Conservation (phyloP, 2,888 invertebrate species). For the Helleia helle region DNA sequence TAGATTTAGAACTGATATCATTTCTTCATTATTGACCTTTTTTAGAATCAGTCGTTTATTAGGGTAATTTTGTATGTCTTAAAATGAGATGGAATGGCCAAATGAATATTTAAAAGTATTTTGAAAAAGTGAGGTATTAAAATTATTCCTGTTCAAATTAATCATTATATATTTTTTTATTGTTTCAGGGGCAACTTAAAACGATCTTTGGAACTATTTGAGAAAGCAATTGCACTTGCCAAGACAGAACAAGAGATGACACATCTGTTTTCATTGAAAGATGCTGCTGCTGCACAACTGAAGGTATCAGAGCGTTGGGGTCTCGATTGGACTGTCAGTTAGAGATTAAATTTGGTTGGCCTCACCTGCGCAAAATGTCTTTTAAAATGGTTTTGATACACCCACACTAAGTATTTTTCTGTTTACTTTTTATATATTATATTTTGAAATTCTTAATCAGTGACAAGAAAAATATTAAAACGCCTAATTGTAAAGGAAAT, state of each 20-base stretch:
- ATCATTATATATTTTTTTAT: conserved; percentile 29
- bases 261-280: conserved; percentile 90
- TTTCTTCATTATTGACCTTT: too few species aligned
- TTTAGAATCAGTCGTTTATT: too few species aligned
- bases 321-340: conserved; percentile 72
- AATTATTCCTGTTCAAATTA: background rate
- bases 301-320: conserved; percentile 86
- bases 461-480: background rate
- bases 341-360: conserved; percentile 31
- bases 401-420: conserved; percentile 15
- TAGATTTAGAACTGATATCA: too few species aligned
- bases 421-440: background rate
- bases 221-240: conserved; percentile 89
- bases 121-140: too few species aligned
- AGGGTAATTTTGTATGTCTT: too few species aligned
- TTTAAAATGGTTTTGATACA: conserved; percentile 25
- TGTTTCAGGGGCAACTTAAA: conserved; percentile 87
- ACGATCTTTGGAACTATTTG: conserved; percentile 88
- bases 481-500: too few species aligned
- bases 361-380: conserved; percentile 34
- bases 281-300: conserved; percentile 92
- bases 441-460: background rate
- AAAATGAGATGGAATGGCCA: too few species aligned
- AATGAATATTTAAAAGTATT: too few species aligned
- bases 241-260: conserved; percentile 92